Base-by-base conservation (phyloP, 2,797 vertebrate genomes). In the Scarus forsteni region DNA sequence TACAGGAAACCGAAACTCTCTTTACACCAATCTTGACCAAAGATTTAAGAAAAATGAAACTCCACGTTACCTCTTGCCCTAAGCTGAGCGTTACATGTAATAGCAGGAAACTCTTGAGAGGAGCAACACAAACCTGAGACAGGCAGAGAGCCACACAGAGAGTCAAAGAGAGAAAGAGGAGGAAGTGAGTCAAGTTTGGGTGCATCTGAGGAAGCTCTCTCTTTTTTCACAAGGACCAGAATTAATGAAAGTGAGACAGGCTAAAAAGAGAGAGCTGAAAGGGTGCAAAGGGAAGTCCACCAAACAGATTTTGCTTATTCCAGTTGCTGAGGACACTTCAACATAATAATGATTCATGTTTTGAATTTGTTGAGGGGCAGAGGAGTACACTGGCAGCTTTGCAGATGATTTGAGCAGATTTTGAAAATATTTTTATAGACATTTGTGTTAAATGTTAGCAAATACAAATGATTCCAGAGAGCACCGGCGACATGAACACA, bases 31-130 rank as follows among this genome's bases (percentile, higher is more conserved):
- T 14, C 15, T 14, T 59, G 13, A 58, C 55, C 34, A 5, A 38
- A 18, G 51, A 68, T 27, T 18, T 6, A 36, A 58, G 49, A 64
- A 12, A 35, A 42, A 40, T 43, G 39, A 43, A 66, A 62, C 61
- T 75, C 15, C 66, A 79, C 38, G 84, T 88, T 92, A 93, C 92
- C 90, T 89, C 90, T 90, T 73, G 79, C 84, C 84, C 92, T 93
- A 85, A 93, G 88, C 83, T 92, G 68, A 79, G 85, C 80, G 88
- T 88, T 85, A 93, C 90, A 92, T 94, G 87, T 91, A 94, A 88
- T 84, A 91, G 88, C 92, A 92, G 91, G 91, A 93, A 90, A 86
- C 87, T 88, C 70, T 84, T 83, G 85, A 91, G 80, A 85, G 86
- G 86, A 92, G 83, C 62, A 76, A 88, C 84, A 76, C 82, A 88